Conservation (phyloP, 2,797 vertebrate species). For the Gouania willdenowi region DNA sequence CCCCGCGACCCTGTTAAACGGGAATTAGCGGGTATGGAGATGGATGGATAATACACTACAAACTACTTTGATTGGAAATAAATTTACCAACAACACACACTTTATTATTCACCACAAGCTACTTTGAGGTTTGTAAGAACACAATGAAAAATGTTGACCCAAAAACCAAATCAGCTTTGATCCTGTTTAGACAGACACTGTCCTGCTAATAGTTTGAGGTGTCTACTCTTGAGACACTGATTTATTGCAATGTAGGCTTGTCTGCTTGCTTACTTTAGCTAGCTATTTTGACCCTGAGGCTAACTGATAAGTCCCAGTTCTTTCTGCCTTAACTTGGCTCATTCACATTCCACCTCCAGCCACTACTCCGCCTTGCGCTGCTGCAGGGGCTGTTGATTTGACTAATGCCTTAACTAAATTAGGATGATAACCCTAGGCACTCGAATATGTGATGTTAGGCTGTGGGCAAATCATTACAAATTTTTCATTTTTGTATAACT, state of each 20-base stretch:
- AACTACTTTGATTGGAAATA: too few relatives aligned
- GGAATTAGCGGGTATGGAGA: too few relatives aligned
- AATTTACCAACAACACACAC: too few relatives aligned
- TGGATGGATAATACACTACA: too few relatives aligned
- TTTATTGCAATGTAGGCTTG: conserved; percentile 55
- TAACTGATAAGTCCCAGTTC: conserved; percentile 67
- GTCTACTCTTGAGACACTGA: too few relatives aligned
- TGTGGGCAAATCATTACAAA: conserved; percentile 16
- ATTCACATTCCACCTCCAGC: conserved; percentile 58
- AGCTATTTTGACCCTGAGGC: conserved; percentile 67
- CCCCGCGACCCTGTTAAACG: too few relatives aligned
- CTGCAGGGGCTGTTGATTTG: conserved; percentile 57
- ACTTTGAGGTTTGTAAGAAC: conserved; percentile 37
- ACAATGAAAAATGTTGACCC: background rate
- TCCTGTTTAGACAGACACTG: too few relatives aligned
- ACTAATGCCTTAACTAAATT: conserved; percentile 60
- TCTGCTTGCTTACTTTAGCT: conserved; percentile 39
- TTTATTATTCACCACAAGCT: conserved; percentile 20
- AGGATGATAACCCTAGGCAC: conserved; percentile 53
- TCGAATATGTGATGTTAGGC: conserved; percentile 32
- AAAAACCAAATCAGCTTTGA: conserved; percentile 20
- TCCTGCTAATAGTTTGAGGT: too few relatives aligned
- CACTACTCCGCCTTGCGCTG: conserved; percentile 34
- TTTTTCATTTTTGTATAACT: conserved; percentile 21
- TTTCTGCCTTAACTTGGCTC: conserved; percentile 66